Evolutionary conservation across 2,113 vertebrate genomes (phyloP), one percentile per base, ranked within the genome.

Genomic region (Erythrolamprus reginae): DNA sequence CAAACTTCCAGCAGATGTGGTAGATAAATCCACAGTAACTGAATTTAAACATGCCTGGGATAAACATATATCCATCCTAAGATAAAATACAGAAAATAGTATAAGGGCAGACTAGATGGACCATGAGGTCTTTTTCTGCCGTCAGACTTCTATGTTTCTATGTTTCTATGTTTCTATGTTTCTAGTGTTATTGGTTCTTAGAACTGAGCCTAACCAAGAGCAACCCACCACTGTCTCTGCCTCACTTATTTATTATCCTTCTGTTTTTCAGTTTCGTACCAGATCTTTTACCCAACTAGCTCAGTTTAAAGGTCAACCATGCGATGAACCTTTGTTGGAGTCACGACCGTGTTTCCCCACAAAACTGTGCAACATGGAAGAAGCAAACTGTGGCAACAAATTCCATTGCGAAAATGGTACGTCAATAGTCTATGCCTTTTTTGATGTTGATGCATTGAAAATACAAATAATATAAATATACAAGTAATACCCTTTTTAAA

Each of bases 381-480:
- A 97, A 55, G 0, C 94, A 4, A 94, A 98, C 92, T 99, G 99
- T 96, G 97, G 93, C 90, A 97, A 97, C 48, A 96, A 98, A 93
- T 99, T 99, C 91, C 96, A 91, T 85, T 99, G 98, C 96, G 96
- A 97, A 86, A 99, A 95, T 45, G 98, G 99, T 99, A 96, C 95
- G 52, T 88, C 10, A 4, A 28, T 38, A 38, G 19, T 55, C 38
- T 61, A 24, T 19, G 9, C 33, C 13, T 48, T 10, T 84, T 38
- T 51, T 2, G 86, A 24, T 47, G 58, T 51, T 92, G 42, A 88
- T 45, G 28, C 33, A 10, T 0, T 33, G 51, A 47, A 8, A 83
- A 77, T 77, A 42, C 6, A 77, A 77, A 42, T 77, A 77, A 38
- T 77, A 61, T 61, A 6, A 82, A 65, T 33, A 65, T 33, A 65